Conservation (phyloP, 2,113 vertebrate genomes). For the Phrynosoma blainvillii region DNA sequence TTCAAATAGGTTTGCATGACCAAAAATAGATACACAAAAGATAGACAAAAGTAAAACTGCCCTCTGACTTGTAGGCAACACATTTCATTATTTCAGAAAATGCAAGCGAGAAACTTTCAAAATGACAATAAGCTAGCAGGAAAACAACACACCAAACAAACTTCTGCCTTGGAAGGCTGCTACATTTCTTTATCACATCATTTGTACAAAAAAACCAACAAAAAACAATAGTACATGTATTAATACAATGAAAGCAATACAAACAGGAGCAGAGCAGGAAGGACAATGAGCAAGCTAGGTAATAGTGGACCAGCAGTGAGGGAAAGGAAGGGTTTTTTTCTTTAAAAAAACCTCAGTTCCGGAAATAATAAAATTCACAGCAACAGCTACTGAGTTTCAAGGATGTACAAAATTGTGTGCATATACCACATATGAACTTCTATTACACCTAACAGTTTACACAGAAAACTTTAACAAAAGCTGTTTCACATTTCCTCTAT, state of each 20-base stretch:
- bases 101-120: not conserved
- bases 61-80: not conserved
- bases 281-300: constrained; percentile 76
- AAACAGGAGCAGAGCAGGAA: constrained; percentile 79
- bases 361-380: constrained; percentile 39
- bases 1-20: not conserved
- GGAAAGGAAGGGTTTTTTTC: not conserved
- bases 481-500: not conserved
- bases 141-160: rapidly evolving
- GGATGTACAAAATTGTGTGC: constrained; percentile 31
- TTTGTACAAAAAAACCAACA: not conserved
- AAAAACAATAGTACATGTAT: not conserved
- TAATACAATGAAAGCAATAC: constrained; percentile 50
- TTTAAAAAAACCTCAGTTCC: constrained; percentile 11
- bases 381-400: constrained; percentile 48
- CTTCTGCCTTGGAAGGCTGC: not conserved
- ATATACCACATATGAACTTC: rapidly evolving
- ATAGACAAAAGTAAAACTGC: not conserved
- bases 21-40: not conserved
- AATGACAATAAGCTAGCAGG: not conserved
- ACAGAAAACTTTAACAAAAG: not conserved
- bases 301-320: constrained; percentile 55
- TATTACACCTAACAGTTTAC: not conserved
- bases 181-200: not conserved
- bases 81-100: not conserved